A percentile compares a stretch with the other conserved stretches of the same genome.
phyloP scores from a whole-genome alignment of 2,797 vertebrate species.

The Oreortyx pictus region DNA sequence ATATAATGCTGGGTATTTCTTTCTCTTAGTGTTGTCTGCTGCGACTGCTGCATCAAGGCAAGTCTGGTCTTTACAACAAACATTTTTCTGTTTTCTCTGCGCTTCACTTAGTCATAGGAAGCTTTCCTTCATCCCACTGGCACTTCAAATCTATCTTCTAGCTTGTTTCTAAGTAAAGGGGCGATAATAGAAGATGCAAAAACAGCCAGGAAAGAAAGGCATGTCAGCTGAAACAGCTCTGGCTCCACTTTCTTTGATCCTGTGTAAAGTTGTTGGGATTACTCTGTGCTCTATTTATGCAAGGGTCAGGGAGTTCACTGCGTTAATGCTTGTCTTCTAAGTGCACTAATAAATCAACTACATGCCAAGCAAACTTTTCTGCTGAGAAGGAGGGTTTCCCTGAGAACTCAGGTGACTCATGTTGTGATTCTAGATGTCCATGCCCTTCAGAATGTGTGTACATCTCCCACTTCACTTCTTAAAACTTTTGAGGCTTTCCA shows the following conservation, averaged over 20 bases:
- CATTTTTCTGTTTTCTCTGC: neutral
- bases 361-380: neutral
- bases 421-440: slow-evolving; percentile 68
- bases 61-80: slow-evolving; percentile 22
- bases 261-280: slow-evolving; percentile 38
- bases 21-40: slow-evolving; percentile 67
- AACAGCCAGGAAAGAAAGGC: neutral
- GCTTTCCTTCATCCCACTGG: neutral
- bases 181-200: neutral
- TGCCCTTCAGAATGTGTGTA: slow-evolving; percentile 73
- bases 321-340: slow-evolving; percentile 36
- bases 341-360: slow-evolving; percentile 40
- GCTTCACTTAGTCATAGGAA: neutral
- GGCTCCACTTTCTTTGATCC: neutral
- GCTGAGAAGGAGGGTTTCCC: neutral
- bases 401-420: slow-evolving; percentile 27
- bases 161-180: neutral
- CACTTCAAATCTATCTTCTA: neutral
- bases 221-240: neutral
- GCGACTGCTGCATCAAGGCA: slow-evolving; percentile 74
- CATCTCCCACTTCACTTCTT: slow-evolving; percentile 70
- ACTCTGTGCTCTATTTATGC: slow-evolving; percentile 12
- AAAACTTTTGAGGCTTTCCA: slow-evolving; percentile 58
- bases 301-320: slow-evolving; percentile 51
- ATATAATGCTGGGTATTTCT: neutral